phyloP scores from a whole-genome alignment of 1,140 invertebrate species.

The Lethrus apterus region DNA sequence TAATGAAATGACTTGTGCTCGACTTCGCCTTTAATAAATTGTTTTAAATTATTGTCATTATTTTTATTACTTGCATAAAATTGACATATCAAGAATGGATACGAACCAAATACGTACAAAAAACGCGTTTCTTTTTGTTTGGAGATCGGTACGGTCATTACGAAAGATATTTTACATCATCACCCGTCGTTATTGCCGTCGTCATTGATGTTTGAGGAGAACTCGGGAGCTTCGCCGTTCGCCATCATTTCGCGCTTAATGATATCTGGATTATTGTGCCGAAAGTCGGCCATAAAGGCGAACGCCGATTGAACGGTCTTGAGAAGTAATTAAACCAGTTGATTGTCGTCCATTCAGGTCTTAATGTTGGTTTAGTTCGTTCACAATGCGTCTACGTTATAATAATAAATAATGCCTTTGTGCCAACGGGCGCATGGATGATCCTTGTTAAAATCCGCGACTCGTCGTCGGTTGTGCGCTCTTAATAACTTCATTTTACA shows the following conservation, averaged over 20 bases:
- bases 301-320: conserved; percentile 18
- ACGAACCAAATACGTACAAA: neutral
- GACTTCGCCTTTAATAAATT: neutral
- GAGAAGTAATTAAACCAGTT: conserved; percentile 25
- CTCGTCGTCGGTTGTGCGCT: conserved; percentile 12
- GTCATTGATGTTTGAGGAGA: conserved; percentile 2
- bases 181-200: conserved; percentile 1
- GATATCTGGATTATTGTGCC: conserved; percentile 22
- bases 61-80: no score
- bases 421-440: conserved; percentile 17
- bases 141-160: neutral
- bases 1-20: neutral
- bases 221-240: no score
- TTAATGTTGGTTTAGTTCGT: conserved; percentile 23
- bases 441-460: conserved; percentile 20
- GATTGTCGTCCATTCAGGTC: conserved; percentile 25
- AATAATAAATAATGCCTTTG: conserved; percentile 23
- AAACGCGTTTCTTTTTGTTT: neutral
- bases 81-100: no score
- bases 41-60: no score
- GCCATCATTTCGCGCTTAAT: conserved; percentile 16
- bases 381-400: conserved; percentile 18
- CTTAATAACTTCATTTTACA: conserved; percentile 21
- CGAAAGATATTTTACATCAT: conserved; percentile 8
- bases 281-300: conserved; percentile 18